Conservation (phyloP, 2,888 invertebrate species). For the Parnassius glacialis region DNA sequence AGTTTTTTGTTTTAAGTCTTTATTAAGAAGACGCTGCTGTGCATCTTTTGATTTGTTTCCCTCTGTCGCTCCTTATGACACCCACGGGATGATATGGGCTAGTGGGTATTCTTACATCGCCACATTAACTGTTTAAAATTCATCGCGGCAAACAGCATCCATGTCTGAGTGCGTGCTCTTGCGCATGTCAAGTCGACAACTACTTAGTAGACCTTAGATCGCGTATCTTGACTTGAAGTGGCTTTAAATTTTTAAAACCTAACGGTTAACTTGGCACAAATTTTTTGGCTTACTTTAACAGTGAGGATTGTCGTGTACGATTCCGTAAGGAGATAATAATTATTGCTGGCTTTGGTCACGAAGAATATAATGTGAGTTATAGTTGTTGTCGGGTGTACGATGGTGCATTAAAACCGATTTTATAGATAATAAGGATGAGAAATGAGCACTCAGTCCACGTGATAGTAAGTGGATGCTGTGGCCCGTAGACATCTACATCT, state of each 20-base stretch:
- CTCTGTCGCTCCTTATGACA: too few relatives aligned
- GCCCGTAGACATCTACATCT: too few relatives aligned
- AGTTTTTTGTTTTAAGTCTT: too few relatives aligned
- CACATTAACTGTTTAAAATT: conserved; percentile 8
- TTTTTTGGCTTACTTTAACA: conserved; percentile 16
- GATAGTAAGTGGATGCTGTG: too few relatives aligned
- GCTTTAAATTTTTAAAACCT: conserved; percentile 21
- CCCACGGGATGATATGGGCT: too few relatives aligned
- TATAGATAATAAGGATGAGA: too few relatives aligned
- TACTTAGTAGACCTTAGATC: conserved; percentile 24
- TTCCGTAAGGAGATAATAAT: neutral
- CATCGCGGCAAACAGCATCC: conserved; percentile 6
- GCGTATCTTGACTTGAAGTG: conserved; percentile 19
- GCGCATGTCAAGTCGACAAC: conserved; percentile 20
- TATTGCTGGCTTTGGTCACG: neutral
- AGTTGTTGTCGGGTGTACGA: too few relatives aligned
- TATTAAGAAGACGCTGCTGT: too few relatives aligned
- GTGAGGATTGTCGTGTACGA: conserved; percentile 8
- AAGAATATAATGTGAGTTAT: neutral
- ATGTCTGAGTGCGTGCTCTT: conserved; percentile 10
- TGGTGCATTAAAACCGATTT: too few relatives aligned
- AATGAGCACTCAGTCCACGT: too few relatives aligned
- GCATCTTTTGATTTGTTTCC: too few relatives aligned
- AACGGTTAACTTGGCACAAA: conserved; percentile 22
- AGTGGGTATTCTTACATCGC: too few relatives aligned